These are phyloP conservation scores for Diphyllodes magnificus DNA, from an alignment of 2,113 vertebrate genomes.

Conservation along the genomic window DNA sequence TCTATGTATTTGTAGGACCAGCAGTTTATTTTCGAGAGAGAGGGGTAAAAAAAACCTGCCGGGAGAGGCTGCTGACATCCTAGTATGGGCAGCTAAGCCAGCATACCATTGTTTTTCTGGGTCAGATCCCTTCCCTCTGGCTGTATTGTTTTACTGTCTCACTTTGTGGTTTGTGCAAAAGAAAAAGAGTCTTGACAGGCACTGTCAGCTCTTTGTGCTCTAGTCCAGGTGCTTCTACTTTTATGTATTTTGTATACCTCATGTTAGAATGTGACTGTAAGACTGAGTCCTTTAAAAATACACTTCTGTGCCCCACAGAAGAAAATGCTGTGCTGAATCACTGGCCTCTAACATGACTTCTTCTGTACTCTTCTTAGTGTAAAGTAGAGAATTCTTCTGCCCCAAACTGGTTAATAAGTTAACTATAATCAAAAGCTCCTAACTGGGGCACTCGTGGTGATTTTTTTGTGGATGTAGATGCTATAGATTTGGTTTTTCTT, in stretches of 20 bases:
- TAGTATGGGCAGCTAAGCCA: not conserved
- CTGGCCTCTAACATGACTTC: not conserved
- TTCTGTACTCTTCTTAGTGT: not conserved
- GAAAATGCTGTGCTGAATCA: not conserved
- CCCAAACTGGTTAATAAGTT: not conserved
- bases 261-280: not conserved
- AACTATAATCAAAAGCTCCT: not conserved
- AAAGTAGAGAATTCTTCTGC: not conserved
- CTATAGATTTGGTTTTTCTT: not conserved
- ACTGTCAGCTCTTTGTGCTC: not conserved
- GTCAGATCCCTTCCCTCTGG: constrained; percentile 26
- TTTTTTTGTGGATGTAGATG: not conserved
- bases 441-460: not conserved
- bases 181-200: constrained; percentile 1
- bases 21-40: not conserved
- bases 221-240: constrained; percentile 28
- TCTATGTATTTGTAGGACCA: not conserved
- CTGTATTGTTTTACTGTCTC: constrained; percentile 40
- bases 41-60: fast-evolving
- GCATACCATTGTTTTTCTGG: constrained; percentile 40
- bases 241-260: constrained; percentile 5
- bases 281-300: not conserved
- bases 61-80: not conserved
- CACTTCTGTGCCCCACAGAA: not conserved
- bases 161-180: constrained; percentile 8